Base-by-base conservation (phyloP, 1,140 invertebrate species). In the Xylocopa sonorina region DNA sequence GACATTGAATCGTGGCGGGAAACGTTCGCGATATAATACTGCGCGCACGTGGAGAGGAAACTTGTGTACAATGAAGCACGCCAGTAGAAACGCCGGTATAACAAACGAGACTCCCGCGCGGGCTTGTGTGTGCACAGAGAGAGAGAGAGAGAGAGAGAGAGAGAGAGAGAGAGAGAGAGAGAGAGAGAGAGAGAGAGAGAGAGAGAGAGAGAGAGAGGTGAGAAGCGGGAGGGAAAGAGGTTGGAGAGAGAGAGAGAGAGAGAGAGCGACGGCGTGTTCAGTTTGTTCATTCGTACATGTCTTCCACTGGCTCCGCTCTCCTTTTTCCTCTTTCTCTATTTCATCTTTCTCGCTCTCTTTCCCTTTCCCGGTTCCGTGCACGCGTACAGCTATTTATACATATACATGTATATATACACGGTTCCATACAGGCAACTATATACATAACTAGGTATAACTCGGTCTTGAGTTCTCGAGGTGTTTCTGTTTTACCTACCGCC, bases 401-500 rank as follows among this genome's bases (percentile, higher is more conserved):
- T 12, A 27, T 18, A 27, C 1, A 38, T n/a, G 2, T 16, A 34
- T 21, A 14, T 76, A 60, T 32, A 43, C 12, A 29, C 24, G 21
- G 21, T 7, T 5, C 16, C n/a, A 6, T 48, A 55, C 24, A 72
- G 21, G 29, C 34, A 57, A 34, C 41, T 58, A 76, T 34, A 63
- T 48, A 57, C 64, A 80, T 80, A 85, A 85, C 81, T 85, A 58
- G 67, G 80, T 78, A 85, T 85, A 85, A 85, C 85, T 86, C 81
- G 81, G 80, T 72, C 84, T 68, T 48, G 81, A 86, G 84, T 86
- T 86, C 76, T 80, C 80, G 57, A 85, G 74, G 80, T 84, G 81
- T 85, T 80, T 79, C 87, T 89, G 88, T 89, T 89, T 89, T 88
- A 89, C 87, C 87, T 83, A 87, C 87, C 85, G 88, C 81, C 85